phyloP scores from a whole-genome alignment of 2,888 invertebrate species.

The Diaphora mendica region DNA sequence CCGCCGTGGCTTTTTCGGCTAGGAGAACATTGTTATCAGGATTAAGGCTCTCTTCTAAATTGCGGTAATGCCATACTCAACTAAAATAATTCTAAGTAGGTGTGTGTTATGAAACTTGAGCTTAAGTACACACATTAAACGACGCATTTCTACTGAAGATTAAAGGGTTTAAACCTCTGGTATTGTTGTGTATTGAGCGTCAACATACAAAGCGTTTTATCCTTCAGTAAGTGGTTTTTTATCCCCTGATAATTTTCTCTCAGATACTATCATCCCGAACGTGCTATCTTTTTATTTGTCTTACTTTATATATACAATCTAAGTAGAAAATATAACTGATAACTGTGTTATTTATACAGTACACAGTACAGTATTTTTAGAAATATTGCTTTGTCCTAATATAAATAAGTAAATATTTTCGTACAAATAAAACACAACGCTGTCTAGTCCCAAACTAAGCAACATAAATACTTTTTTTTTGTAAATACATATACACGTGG shows the following conservation, averaged over 20 bases:
- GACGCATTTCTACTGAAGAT: not conserved
- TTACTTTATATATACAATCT: not conserved
- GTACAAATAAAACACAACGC: too few species aligned
- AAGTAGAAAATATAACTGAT: not conserved
- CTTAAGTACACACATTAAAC: not conserved
- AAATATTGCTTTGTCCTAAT: not conserved
- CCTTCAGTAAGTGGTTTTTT: constrained; percentile 5
- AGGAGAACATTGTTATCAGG: too few species aligned
- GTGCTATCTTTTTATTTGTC: not conserved
- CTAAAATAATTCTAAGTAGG: not conserved
- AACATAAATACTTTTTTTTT: too few species aligned
- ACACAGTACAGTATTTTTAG: not conserved
- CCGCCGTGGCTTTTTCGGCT: too few species aligned
- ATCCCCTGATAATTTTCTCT: constrained; percentile 2
- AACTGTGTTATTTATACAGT: not conserved
- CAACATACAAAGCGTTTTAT: not conserved
- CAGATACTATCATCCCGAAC: not conserved
- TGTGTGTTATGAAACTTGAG: not conserved
- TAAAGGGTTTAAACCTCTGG: not conserved
- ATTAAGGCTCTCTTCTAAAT: too few species aligned
- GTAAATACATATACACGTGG: too few species aligned
- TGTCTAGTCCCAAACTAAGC: too few species aligned
- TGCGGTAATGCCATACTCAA: not conserved
- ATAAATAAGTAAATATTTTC: too few species aligned
- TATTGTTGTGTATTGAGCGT: constrained; percentile 11